Evolutionary conservation across 2,888 invertebrate genomes (phyloP).

Genomic region (Eugnorisma glareosa): DNA sequence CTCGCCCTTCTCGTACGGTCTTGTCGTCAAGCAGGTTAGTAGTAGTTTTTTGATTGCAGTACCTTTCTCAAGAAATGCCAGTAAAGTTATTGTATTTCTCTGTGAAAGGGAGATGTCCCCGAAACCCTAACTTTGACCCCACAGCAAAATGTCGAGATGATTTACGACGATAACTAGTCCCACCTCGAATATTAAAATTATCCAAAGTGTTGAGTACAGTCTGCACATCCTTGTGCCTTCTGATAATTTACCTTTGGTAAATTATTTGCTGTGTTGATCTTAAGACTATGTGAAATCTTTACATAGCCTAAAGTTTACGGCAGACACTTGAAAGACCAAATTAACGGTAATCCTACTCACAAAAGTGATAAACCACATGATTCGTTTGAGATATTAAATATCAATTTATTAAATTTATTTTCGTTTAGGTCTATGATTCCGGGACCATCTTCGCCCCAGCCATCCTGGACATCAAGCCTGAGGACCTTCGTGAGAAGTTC

Average conservation of each 20-base stretch:
- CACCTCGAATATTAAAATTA: neutral
- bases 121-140: neutral
- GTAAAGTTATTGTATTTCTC: no score
- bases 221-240: constrained; percentile 77
- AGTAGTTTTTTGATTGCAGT: neutral
- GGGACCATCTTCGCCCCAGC: constrained; percentile 99
- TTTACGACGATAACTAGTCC: neutral
- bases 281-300: constrained; percentile 49
- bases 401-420: constrained; percentile 22
- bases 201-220: constrained; percentile 90
- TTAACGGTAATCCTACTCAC: neutral
- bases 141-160: neutral
- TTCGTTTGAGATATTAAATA: neutral
- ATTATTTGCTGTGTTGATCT: constrained; percentile 68
- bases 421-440: constrained; percentile 96
- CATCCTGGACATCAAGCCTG: constrained; percentile 99
- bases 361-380: neutral
- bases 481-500: constrained; percentile 97
- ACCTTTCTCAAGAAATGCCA: no score
- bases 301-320: constrained; percentile 40
- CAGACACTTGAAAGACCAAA: constrained; percentile 49
- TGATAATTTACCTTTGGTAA: constrained; percentile 89
- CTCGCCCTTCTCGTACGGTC: constrained; percentile 99
- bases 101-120: neutral
- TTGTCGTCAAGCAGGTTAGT: constrained; percentile 95